Base-by-base conservation (phyloP, 2,888 invertebrate species). In the Brenthis daphne region DNA sequence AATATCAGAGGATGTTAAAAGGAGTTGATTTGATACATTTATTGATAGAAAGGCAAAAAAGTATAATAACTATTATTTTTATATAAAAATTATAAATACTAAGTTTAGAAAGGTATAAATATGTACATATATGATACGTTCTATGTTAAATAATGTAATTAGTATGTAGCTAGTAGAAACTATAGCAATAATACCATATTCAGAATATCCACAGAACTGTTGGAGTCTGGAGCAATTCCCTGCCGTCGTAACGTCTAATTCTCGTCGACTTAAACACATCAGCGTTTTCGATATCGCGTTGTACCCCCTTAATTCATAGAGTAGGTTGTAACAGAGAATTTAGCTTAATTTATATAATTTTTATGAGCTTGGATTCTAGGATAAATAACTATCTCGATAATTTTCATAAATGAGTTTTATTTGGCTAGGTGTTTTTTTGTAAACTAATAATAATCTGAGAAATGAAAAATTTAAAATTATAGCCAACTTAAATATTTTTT, bases 211-310 rank as follows among this genome's bases (percentile, higher is more conserved):
- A 73, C 71, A 72, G 68, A 67, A 73, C 16, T 43, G 53, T 54
- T 54, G 77, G 79, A 79, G 84, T 79, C 83, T 79, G 80, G 74
- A 80, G 82, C 90, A 92, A 93, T 93, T 93, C 93, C 93, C 93
- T 69, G 77, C 82, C 83, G 91, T 93, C 93, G 93, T 93, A 93
- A 92, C 87, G 89, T 93, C 93, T 93, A 93, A 93, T 93, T 93
- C 86, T 85, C 89, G 88, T 84, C 91, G 92, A 89, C 91, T 93
- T 93, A 90, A 90, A 90, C 90, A 92, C 92, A 92, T 93, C 93
- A 93, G 93, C 93, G 87, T 92, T 93, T 92, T 87, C 91, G 88
- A 91, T 92, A 91, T 85, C 85, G 85, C 88, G 82, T 79, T 84
- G 81, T 89, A 86, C 88, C 87, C 86, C 88, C 87, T 90, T 88